Base-by-base conservation (phyloP, 2,113 vertebrate species). In the Hystrix brachyura region DNA sequence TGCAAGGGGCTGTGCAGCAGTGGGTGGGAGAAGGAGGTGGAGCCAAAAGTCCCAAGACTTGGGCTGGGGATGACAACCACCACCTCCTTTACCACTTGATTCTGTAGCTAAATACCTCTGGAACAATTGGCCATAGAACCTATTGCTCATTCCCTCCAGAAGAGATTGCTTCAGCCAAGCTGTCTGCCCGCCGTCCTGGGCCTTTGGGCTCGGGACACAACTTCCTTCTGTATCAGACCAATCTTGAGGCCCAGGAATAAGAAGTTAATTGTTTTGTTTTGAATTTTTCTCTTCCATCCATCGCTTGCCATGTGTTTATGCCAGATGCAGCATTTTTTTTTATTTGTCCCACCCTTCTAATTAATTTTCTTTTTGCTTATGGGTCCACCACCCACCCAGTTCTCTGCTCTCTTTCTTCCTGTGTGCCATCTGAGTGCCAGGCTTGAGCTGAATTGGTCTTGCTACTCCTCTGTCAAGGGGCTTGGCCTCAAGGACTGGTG, bases 301-400 rank as follows among this genome's bases (percentile, higher is more conserved):
- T 76, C 91, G 69, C 59, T 91, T 19, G 19, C 51, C 57, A 1
- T 86, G 32, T 79, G 67, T 78, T 87, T 90, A 72, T 95, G 82
- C n/a, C 90, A 94, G 51, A 72, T 27, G 10, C 46, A 59, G 55
- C 69, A 76, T 81, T 84, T 80, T 48, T 46, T 43, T 57, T 21
- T 2, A 53, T 18, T 51, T 90, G 53, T 57, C 23, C 53, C 53
- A 67, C 69, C 19, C 59, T 94, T 57, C 55, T 55, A 46, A 72
- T 91, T 82, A 80, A 82, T 92, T 91, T 85, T 92, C 80, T 82
- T 84, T 96, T 91, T 87, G n/a, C 74, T 32, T 84, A 18, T 12
- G n/a, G 53, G 34, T 62, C 5, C 55, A 18, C 23, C 27, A 27
- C 46, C 69, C 38, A 80, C 43, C 38, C 64, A 59, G 7, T 71